Evolutionary conservation across 1,140 invertebrate species (phyloP), one percentile per base, ranked within the genome.

Genomic region (Zaprionus lachaisei): DNA sequence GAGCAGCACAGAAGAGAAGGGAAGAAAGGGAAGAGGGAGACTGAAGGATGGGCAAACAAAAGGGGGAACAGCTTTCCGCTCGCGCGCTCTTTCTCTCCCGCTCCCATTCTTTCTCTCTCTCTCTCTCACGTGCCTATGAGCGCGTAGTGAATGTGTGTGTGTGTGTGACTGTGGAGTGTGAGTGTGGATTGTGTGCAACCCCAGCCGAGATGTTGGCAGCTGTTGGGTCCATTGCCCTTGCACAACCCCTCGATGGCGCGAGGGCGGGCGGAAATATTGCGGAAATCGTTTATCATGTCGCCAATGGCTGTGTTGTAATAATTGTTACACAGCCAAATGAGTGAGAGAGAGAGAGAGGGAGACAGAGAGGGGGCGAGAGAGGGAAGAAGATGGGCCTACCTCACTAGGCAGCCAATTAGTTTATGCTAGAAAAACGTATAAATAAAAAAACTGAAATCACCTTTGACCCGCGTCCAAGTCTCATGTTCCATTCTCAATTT

Each of bases 281-380:
- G 85, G 85, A 89, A 89, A 89, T 90, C 85, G 86, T 89, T 89
- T 90, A 89, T 89, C 86, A 89, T 91, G 85, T 89, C 85, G 84
- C 84, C 84, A 89, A 89, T 85, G 84, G 82, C 86, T 90, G 78
- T 77, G 78, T 89, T 89, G 90, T 89, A 81, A 90, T 89, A 89
- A 89, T 89, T 89, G 79, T 81, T 84, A 81, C 68, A 51, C 47
- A 77, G 67, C 84, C 64, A 72, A 65, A 71, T 76, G 60, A 28
- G 70, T 17, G n/a, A 17, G 7, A n/a, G 15, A 24, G n/a, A n/a
- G 24, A 28, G 37, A 31, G 44, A 11, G 12, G n/a, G 65, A 24
- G 11, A 20, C 24, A 17, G 6, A 60, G 44, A 49, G 57, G 55
- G 66, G 24, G 44, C 26, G 63, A 28, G 37, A 1, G 47, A 17